Evolutionary conservation across 2,888 invertebrate species (phyloP).

Genomic region (Tetheella fluctuosa): DNA sequence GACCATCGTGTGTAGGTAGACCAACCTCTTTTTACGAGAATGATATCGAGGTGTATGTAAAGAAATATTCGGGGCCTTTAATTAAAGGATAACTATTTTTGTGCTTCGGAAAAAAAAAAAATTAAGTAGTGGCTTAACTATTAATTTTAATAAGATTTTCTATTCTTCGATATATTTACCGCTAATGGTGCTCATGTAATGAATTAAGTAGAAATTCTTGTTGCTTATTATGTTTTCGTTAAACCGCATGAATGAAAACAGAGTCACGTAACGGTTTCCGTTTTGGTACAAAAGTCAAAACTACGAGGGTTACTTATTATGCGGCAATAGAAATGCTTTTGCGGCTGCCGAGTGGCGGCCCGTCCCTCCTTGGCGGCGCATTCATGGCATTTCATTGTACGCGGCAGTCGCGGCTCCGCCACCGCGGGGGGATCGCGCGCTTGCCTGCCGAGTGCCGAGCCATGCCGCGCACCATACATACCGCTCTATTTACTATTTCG

Average conservation of each 20-base stretch:
- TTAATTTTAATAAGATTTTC: neutral
- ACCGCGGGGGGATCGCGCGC: slow-evolving; percentile 75
- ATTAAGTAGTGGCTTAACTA: no score
- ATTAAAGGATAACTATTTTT: no score
- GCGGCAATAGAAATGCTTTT: slow-evolving; percentile 74
- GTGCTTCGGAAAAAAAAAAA: no score
- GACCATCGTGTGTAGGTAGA: no score
- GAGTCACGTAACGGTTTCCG: slow-evolving; percentile 79
- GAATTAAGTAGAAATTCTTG: neutral
- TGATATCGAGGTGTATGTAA: no score
- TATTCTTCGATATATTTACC: neutral
- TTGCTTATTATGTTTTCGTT: slow-evolving; percentile 6
- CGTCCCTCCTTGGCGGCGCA: slow-evolving; percentile 60
- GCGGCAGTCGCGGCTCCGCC: slow-evolving; percentile 78
- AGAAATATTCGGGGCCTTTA: no score
- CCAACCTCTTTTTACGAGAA: no score
- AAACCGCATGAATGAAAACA: slow-evolving; percentile 55
- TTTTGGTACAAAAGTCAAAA: slow-evolving; percentile 70
- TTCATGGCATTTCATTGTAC: slow-evolving; percentile 75
- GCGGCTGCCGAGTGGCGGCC: slow-evolving; percentile 41
- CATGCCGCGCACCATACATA: slow-evolving; percentile 44
- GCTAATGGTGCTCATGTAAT: neutral
- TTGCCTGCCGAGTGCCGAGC: slow-evolving; percentile 25
- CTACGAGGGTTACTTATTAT: slow-evolving; percentile 76
- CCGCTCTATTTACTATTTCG: slow-evolving; percentile 63